Base-by-base conservation (phyloP, 2,113 vertebrate genomes). In the Sapayoa aenigma region DNA sequence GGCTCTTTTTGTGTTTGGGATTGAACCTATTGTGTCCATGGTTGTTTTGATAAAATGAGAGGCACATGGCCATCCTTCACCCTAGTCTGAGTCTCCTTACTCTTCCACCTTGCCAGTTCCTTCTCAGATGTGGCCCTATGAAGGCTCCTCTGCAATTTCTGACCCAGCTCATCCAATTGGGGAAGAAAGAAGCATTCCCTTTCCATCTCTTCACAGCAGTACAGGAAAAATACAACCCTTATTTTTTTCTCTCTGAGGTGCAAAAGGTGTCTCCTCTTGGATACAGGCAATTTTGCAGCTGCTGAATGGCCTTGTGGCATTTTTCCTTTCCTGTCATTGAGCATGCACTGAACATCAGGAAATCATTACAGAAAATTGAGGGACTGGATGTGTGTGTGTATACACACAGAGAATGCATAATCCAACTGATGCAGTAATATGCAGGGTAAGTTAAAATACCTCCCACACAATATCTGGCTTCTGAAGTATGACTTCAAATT, bases 361-460 rank as follows among this genome's bases (percentile, higher is more conserved):
- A 89, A 75, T 47, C 60, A 87, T 96, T 94, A 84, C 47, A 90
- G 47, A 31, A 59, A 97, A 80, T 46, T 81, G 63, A 59, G 75
- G 90, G n/a, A 88, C 28, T 63, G 17, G 35, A 12, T 89, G 39
- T 66, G 44, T 69, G 62, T 55, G 24, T 83, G 41, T 55, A 31
- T 69, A 79, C 31, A 73, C 28, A 88, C 4, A 90, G 53, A 1
- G 5, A 88, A 86, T 22, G 14, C 41, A 66, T 62, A 77, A 90
- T 37, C 52, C 56, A 94, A 24, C 18, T 46, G 24, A 83, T 68
- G 52, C 58, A 91, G 74, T 81, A 76, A 75, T 53, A 58, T 75
- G 41, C 74, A 84, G 77, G 37, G 49, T 89, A 94, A 62, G 58
- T 91, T 92, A 94, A 89, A 94, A 95, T 91, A 87, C 74, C 80